Evolutionary conservation across 2,888 invertebrate species (phyloP), one percentile per base, ranked within the genome.

Genomic region (Linhomoeus sp.): DNA sequence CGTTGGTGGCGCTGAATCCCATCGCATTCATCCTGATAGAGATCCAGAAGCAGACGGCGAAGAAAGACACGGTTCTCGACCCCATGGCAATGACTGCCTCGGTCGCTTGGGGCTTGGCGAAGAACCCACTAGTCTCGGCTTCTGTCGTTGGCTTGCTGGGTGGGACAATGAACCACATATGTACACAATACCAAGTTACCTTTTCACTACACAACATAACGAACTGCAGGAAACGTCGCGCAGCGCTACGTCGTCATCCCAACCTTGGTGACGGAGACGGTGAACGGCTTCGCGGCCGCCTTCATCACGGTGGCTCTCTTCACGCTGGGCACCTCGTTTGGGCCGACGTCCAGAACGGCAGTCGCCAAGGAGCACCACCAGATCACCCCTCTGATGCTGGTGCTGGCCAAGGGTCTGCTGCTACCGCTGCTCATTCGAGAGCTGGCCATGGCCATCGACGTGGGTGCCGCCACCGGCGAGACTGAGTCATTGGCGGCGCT

Each of bases 261-360:
- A 2, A 41, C 46, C 17, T 38, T 55, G 9, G 36, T 57, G 35
- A 38, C 37, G 14, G 38, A 37, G 7, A 41, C 55, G 9, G 25
- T 56, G 3, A 44, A 52, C 19, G 47, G 52, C 19, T 45, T 60
- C 58, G 65, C 64, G 42, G 52, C 65, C 59, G 83, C 90, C 9
- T 92, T 88, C 66, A 81, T 86, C 26, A 87, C 86, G 1, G 78
- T 82, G 41, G 87, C 90, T 0, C 70, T 92, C 29, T 90, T 92
- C 65, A 71, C 86, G 46, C 72, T 92, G 22, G 92, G 92, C 1
- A 69, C 88, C 36, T 77, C 82, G 63, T 86, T 92, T 79, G 86
- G 88, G 17, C 88, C 87, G 7, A 85, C 85, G n/a, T 29, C 29
- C 7, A 29, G 7, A 9, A 77, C 84, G 45, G 77, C 78, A 53